Conservation (phyloP, 2,113 vertebrate genomes). For the Cynocephalus volans region DNA sequence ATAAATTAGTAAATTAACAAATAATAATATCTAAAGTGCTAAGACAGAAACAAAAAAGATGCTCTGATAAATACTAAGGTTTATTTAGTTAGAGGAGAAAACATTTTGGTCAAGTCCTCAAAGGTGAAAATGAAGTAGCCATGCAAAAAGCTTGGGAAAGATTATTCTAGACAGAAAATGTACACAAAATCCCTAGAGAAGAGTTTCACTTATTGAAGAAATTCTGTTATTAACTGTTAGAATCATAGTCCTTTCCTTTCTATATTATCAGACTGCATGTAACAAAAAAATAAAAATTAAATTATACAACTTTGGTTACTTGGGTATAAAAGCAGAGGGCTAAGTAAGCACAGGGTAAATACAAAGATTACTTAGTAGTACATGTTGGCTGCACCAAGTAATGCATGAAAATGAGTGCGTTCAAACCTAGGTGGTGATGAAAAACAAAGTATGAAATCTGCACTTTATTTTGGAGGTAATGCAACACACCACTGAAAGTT, state of each 20-base stretch:
- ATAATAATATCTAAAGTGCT: not conserved
- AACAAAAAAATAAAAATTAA: conserved; percentile 1
- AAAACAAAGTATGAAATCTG: not conserved
- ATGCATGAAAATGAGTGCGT: not conserved
- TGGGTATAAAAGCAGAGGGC: not conserved
- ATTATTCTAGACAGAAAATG: not conserved
- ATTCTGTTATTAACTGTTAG: not conserved
- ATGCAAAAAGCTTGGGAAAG: not conserved
- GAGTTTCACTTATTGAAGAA: not conserved
- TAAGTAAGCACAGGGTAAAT: not conserved
- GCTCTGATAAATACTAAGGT: not conserved
- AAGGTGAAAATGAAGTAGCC: conserved; percentile 14
- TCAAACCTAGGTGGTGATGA: not conserved
- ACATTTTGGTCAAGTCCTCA: conserved; percentile 21
- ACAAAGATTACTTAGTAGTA: not conserved
- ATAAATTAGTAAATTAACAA: conserved; percentile 4
- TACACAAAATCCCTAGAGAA: not conserved
- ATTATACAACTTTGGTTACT: not conserved
- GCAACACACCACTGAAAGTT: not conserved
- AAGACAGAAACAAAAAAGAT: not conserved
- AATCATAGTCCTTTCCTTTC: not conserved
- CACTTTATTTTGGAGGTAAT: conserved; percentile 33
- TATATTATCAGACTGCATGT: not conserved
- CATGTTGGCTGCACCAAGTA: not conserved
- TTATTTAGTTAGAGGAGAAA: conserved; percentile 1